Evolutionary conservation across 2,888 invertebrate species (phyloP).

Genomic region (Glyphotaelius pellucidus): DNA sequence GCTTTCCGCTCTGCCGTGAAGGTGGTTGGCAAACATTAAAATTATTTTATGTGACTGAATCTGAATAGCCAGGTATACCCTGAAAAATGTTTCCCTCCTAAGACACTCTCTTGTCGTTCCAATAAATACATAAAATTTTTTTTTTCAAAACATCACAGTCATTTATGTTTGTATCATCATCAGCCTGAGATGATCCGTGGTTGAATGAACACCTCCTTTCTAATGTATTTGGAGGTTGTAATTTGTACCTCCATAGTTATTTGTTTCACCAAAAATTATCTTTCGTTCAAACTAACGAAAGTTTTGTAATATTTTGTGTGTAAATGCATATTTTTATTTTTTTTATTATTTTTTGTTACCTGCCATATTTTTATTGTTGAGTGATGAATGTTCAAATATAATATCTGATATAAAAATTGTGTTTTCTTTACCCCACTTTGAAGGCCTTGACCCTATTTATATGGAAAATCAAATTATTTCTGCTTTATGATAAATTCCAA

Average conservation of each 20-base stretch:
- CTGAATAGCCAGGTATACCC: background rate
- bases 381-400: background rate
- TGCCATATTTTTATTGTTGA: background rate
- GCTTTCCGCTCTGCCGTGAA: too few relatives aligned
- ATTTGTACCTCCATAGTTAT: background rate
- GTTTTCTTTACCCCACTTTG: too few relatives aligned
- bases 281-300: background rate
- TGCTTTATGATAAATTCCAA: too few relatives aligned
- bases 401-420: background rate
- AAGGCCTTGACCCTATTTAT: too few relatives aligned
- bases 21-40: too few relatives aligned
- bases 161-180: too few relatives aligned
- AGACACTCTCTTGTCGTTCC: background rate
- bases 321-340: background rate
- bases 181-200: too few relatives aligned
- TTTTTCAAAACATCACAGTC: background rate
- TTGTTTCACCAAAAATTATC: background rate
- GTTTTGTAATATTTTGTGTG: background rate
- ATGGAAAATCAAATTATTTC: too few relatives aligned
- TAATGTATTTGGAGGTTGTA: too few relatives aligned
- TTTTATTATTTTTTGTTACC: background rate
- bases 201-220: too few relatives aligned
- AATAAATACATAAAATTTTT: background rate
- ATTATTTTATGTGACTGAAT: too few relatives aligned
- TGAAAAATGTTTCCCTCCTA: background rate